Base-by-base conservation (phyloP, 2,113 vertebrate species). In the Lates calcarifer region DNA sequence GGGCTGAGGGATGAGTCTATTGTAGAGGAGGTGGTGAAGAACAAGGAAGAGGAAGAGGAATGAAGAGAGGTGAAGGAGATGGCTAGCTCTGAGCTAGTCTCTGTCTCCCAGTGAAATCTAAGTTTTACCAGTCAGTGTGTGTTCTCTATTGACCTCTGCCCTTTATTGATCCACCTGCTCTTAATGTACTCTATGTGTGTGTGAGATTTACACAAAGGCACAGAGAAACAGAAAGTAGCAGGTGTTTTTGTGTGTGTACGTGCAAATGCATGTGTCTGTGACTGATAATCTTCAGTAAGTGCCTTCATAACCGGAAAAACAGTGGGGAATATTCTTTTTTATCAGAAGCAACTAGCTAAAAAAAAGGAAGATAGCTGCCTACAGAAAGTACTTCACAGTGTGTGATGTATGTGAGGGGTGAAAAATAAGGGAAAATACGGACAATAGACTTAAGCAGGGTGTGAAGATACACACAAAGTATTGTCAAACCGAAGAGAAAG, bases 131-230 rank as follows among this genome's bases (percentile, higher is more conserved):
- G 85, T 89, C 89, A 77, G 68, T 79, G 78, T 49, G 76, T 31
- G 55, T 91, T 83, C 78, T 91, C 76, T 29, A 72, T 85, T 92
- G 88, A 90, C 85, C 87, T 82, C 49, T 90, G 76, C 39, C 75
- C 83, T 49, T 45, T 68, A 90, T 92, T 10, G 87, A 90, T 87
- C 81, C 81, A 11, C 47, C 11, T 3, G 0, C 77, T 77, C 64
- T 90, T 91, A 90, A 91, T 89, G 86, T 82, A 88, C 80, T 87
- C 24, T 5, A 0, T 58, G 66, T 69, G 64, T 74, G 64, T 70
- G 49, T 70, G 75, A 55, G 47, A 17, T 31, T 53, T 26, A 61
- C 2, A 4, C 43, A 69, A n/a, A 77, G 26, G 39, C 72, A 58
- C 7, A 56, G 20, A 60, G 73, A 78, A 75, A 79, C 37, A 35